phyloP scores from a whole-genome alignment of 1,140 invertebrate genomes.

The Liolophura sinensis region DNA sequence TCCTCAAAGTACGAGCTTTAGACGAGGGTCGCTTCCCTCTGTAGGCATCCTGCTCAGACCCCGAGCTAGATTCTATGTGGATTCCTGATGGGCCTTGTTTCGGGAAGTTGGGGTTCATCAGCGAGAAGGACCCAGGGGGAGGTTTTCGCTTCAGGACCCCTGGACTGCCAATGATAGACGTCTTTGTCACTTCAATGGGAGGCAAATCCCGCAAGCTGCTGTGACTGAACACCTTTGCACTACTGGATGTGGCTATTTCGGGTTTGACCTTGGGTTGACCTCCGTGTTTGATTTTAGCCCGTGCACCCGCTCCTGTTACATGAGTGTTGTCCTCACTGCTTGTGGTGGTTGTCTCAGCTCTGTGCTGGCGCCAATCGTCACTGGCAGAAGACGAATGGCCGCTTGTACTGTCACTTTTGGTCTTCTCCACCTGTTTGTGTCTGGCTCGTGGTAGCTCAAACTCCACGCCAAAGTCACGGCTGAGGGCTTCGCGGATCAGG shows the following conservation, averaged over 20 bases:
- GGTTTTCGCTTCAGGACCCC: conserved; percentile 8
- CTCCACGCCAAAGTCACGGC: conserved; percentile 16
- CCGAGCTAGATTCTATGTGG: conserved; percentile 42
- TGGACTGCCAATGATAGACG: conserved; percentile 6
- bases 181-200: background rate
- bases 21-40: conserved; percentile 24
- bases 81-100: background rate
- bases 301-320: too few species aligned
- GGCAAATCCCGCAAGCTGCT: background rate
- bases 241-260: background rate
- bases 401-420: too few species aligned
- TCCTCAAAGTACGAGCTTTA: conserved; percentile 40
- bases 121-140: conserved; percentile 4
- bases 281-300: too few species aligned
- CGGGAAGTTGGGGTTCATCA: background rate
- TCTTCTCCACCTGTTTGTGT: too few species aligned
- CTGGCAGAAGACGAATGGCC: too few species aligned
- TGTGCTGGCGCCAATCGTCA: too few species aligned
- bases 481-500: conserved; percentile 17
- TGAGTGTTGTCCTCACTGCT: too few species aligned
- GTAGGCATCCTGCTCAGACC: conserved; percentile 46
- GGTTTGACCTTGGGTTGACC: background rate
- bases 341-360: too few species aligned
- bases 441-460: too few species aligned
- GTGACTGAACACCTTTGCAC: conserved; percentile 1